Base-by-base conservation (phyloP, 1,140 invertebrate genomes). In the Brachionus koreanus region DNA sequence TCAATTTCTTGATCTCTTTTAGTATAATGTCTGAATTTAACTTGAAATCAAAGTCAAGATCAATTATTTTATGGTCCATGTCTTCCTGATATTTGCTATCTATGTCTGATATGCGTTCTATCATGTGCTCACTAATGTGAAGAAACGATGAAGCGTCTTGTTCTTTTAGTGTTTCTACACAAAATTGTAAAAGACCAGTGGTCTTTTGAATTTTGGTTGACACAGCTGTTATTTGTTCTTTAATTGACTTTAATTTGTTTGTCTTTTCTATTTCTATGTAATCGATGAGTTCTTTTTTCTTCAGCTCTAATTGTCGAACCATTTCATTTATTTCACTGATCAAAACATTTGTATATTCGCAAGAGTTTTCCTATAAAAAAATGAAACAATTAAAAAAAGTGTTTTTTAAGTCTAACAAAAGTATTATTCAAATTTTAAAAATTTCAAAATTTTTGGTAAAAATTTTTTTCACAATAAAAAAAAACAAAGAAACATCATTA, bases 161-260 rank as follows among this genome's bases (percentile, higher is more conserved):
- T 90, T 99, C 97, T 88, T 98, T 98, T 4, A 99, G 90, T 1
- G 97, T 95, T 89, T 99, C 97, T 85, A 98, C 98, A 88, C 96
- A 98, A 88, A 98, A 98, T 87, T 98, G 97, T 81, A 99, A 91
- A 2, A 98, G 90, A 9, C 94, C 95, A 0, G 96, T 98, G 63
- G 96, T 98, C 85, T 94, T 92, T 86, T 97, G 93, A 6, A 99
- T 90, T 85, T 94, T 92, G 29, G 90, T 90, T 10, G 94, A 95
- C 87, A 94, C 95, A 61, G 92, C 91, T 1, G 91, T 89, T 49
- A 95, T 94, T 88, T 96, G 94, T 83, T 96, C 94, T 89, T 92
- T 92, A 85, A 96, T 87, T 75, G 91, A 91, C 52, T 46, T 46
- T 42, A 42, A 33, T 75, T 79, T 82, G 35, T 13, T 83, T 7